Conservation (phyloP, 2,113 vertebrate species). For the Platysternon megacephalum region DNA sequence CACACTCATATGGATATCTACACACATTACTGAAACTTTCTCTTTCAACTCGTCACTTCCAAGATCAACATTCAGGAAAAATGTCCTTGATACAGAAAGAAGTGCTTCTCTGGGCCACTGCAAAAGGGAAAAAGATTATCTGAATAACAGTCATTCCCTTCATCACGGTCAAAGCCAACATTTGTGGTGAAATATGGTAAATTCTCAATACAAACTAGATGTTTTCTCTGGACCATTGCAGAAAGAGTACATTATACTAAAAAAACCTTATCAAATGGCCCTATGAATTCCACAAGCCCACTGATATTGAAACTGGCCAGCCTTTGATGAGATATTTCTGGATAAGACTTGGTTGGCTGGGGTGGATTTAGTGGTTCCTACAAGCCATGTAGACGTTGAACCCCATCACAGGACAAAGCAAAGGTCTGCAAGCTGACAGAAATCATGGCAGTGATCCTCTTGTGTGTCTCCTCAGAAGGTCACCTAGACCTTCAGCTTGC, state of each 20-base stretch:
- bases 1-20: constrained; percentile 86
- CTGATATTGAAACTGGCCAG: not conserved
- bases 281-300: not conserved
- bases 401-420: not conserved
- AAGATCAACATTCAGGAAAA: constrained; percentile 82
- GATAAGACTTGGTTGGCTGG: no score
- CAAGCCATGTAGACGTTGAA: not conserved
- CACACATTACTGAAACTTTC: constrained; percentile 85
- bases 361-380: not conserved
- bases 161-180: not conserved
- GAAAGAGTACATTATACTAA: not conserved
- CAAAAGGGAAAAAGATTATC: not conserved
- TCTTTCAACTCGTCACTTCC: constrained; percentile 80
- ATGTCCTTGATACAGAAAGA: constrained; percentile 84
- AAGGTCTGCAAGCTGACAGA: not conserved
- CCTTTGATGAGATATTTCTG: not conserved
- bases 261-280: not conserved
- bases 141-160: not conserved
- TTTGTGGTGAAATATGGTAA: not conserved
- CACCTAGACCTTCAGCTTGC: not conserved
- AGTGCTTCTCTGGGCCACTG: constrained; percentile 88
- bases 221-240: not conserved
- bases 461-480: not conserved
- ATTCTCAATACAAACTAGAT: not conserved
- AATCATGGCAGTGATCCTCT: not conserved